Evolutionary conservation across 2,113 vertebrate genomes (phyloP).

Genomic region (Micromys minutus): DNA sequence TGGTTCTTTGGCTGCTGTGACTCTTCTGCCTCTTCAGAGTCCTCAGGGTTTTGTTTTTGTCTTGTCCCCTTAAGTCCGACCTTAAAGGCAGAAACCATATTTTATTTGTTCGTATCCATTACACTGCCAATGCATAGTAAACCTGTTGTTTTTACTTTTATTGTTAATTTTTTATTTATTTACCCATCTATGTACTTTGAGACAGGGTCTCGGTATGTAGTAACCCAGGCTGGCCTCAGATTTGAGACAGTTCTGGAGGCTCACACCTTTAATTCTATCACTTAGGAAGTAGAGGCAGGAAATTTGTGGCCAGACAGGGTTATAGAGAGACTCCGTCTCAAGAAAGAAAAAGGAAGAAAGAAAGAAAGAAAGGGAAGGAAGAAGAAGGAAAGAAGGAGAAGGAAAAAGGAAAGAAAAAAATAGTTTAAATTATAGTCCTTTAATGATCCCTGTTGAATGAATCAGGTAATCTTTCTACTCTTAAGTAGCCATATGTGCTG

Average conservation of each 20-base stretch:
- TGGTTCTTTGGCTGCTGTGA: neutral
- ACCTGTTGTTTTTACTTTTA: neutral
- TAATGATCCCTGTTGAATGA: neutral
- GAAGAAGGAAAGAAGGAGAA: neutral
- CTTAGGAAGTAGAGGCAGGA: neutral
- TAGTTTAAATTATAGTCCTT: neutral
- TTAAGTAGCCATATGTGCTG: neutral
- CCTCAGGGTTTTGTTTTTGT: neutral
- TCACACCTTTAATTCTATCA: neutral
- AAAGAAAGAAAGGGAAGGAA: neutral
- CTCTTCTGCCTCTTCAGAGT: neutral
- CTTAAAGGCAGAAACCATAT: neutral
- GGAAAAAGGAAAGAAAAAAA: neutral
- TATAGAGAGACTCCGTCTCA: neutral
- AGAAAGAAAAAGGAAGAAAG: neutral
- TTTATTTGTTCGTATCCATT: neutral
- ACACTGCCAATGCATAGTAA: neutral
- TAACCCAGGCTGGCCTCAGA: neutral
- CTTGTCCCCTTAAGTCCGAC: neutral
- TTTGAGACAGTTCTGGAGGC: neutral
- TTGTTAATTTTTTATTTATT: neutral
- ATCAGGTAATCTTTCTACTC: constrained; percentile 3
- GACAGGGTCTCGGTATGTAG: neutral
- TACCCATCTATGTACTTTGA: neutral
- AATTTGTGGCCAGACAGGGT: neutral